Evolutionary conservation across 2,113 vertebrate species (phyloP), one percentile per base, ranked within the genome.

Genomic region (Neolamprologus brichardi): DNA sequence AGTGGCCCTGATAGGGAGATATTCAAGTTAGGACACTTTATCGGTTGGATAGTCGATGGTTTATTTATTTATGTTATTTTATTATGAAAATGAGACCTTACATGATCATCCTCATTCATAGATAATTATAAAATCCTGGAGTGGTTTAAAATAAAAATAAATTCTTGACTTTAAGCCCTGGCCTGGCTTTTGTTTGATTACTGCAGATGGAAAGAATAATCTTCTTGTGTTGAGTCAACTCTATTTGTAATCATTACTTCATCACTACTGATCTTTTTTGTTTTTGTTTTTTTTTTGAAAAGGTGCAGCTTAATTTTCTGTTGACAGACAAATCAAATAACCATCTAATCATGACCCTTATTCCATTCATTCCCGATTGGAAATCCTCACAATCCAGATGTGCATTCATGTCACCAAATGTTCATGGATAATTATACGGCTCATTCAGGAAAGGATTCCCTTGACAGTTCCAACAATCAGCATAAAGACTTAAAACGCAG

Each of bases 1-100:
- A 0, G 97, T 98, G 18, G 99, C 98, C 94, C 99, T 99, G 95
- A 32, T 13, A 67, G 79, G 52, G 14, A 88, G 11, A 85, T 41
- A 60, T n/a, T 56, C 17, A 82, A 56, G 32, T 87, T 37, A 90
- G 87, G 64, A 25, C 58, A n/a, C 14, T 46, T 30, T 82, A 60
- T 82, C 20, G 3, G 25, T 13, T 9, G 51, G 34, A 46, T 5
- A 53, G 18, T 49, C 0, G 5, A 60, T 53, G 10, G 44, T 20
- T 10, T 20, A 0, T 58, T 60, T 37, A 81, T 54, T 67, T 2
- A 23, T 20, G 3, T 67, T 67, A 37, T 13, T 51, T 15, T 13
- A 23, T 25, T 14, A 20, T 14, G 32, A 70, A 49, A 32, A 39
- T 4, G 37, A 82, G 8, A 37, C 17, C 5, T 53, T 46, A 52